Conservation (phyloP, 2,113 vertebrate species). For the Electrona antarctica region DNA sequence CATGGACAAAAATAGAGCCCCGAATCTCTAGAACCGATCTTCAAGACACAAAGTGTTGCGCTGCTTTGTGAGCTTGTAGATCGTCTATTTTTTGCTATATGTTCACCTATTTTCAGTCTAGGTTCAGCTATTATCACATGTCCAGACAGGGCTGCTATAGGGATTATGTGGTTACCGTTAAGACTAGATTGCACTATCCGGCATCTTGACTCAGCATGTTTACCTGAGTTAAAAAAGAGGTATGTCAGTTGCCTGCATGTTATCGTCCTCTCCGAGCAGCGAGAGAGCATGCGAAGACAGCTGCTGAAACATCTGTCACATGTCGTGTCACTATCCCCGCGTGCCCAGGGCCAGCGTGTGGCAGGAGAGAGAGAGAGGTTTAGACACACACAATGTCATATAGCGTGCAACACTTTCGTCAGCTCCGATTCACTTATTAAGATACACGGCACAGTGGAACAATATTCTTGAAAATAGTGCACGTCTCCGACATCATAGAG, state of each 20-base stretch:
- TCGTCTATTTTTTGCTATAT: too few relatives aligned
- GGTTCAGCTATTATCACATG: too few relatives aligned
- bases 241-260: conserved; percentile 1
- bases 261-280: neutral
- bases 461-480: conserved; percentile 1
- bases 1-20: too few relatives aligned
- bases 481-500: neutral
- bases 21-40: too few relatives aligned
- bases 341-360: conserved; percentile 23
- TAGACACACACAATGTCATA: conserved; percentile 18
- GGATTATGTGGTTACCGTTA: too few relatives aligned
- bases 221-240: too few relatives aligned
- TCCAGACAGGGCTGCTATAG: too few relatives aligned
- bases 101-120: too few relatives aligned
- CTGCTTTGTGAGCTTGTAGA: too few relatives aligned
- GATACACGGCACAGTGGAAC: conserved; percentile 8
- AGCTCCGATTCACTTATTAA: conserved; percentile 18
- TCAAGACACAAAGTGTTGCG: too few relatives aligned
- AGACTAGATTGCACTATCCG: too few relatives aligned
- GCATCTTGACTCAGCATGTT: too few relatives aligned
- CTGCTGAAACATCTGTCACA: conserved; percentile 54
- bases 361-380: neutral
- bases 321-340: conserved; percentile 26
- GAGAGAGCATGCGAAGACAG: conserved; percentile 33
- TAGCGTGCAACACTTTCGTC: neutral